Evolutionary conservation across 2,113 vertebrate genomes (phyloP), one percentile per base, ranked within the genome.

Genomic region (Lophotis ruficrista): DNA sequence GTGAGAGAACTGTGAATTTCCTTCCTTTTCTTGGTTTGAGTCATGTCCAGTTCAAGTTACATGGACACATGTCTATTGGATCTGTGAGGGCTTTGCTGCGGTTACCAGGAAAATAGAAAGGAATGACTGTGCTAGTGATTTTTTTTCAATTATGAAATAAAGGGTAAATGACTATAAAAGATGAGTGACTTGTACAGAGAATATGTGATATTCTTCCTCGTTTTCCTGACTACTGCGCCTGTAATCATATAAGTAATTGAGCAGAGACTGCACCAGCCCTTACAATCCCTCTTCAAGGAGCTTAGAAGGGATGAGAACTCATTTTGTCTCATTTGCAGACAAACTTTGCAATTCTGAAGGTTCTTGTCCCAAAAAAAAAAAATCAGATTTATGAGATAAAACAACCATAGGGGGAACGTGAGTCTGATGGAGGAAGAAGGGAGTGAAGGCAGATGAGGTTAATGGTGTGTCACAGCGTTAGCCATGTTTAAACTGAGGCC

Each of bases 321-420:
- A 79, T 96, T 94, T 79, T 76, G 45, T 80, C 71, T 89, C 75
- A 87, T 93, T 91, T 85, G 69, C 57, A 84, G 90, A 28, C 57
- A 89, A 91, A 89, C 78, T 91, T 90, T 48, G 43, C 73, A 77
- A 41, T 87, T 90, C 57, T 66, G 89, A 95, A 86, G 20, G 41
- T 83, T 94, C 11, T 76, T 87, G 41, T 65, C 82, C 38, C 57
- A 78, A 68, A 75, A 91, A 94, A 96, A 78, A 68, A 75, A 91
- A 94, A 96, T 95, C 87, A 89, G 71, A 78, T 94, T 82, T 89
- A 50, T 51, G 65, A 87, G 45, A 64, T 35, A 90, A 82, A 95
- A 90, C 38, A 82, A 91, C 61, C 50, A 85, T 21, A 57, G 70
- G 33, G 31, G 18, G 41, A 87, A 91, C 54, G 61, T 37, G 45